Base-by-base conservation (phyloP, 2,888 invertebrate genomes). In the Agrilus mali region DNA sequence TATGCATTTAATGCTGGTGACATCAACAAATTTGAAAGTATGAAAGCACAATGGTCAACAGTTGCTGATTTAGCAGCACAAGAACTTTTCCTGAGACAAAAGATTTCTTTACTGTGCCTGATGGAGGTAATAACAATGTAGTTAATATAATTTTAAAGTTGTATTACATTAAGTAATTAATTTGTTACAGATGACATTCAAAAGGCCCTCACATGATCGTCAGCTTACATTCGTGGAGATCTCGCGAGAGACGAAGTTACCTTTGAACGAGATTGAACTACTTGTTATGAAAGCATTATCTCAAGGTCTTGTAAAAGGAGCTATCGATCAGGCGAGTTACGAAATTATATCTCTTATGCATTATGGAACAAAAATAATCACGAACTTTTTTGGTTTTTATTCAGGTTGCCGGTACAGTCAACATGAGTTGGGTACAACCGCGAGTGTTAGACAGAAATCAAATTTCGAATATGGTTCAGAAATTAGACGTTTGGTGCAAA, bases 261-360 rank as follows among this genome's bases (percentile, higher is more conserved):
- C 88, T 0, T 67, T 80, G 0, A 81, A 85, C 53, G 86, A 92
- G 62, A 92, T 98, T 15, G 98, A 98, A 63, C 73, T 94, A 48
- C 71, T 98, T 36, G 90, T 98, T 1, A 98, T 99, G 97, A 95
- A 94, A 68, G 97, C 97, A 0, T 66, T 98, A 20, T 90, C 96
- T 0, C 85, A 95, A 62, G 92, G 89, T 16, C 74, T 98, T 13
- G 89, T 99, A 4, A 81, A 85, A 45, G 98, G 96, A 1, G 86
- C 86, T 46, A 95, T 97, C 52, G 96, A 97, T 71, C 92, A 96
- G 72, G 92, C 95, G 50, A 41, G 47, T 41, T 17, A 40, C 40
- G 36, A 41, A 22, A 22, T 3, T 40, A 33, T 33, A 31, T 22
- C 13, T 35, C 13, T 2, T 14, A n/a, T n/a, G n/a, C n/a, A n/a